Percentiles rank a stretch among this genome's conserved stretches.
phyloP scores from a whole-genome alignment of 2,888 invertebrate genomes.

The Baronia brevicornis region DNA sequence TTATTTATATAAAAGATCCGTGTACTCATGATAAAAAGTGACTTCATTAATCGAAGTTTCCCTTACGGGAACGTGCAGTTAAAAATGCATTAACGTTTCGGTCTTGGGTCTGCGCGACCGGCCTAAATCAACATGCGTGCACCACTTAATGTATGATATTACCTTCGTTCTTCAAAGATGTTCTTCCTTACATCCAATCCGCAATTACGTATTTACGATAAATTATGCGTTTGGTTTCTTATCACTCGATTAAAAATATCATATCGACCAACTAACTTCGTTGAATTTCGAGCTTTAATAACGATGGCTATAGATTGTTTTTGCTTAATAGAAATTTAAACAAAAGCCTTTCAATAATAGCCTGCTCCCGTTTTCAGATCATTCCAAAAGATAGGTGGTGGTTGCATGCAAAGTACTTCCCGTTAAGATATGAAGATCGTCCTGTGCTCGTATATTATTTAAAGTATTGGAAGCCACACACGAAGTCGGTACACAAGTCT shows the following conservation, averaged over 20 bases:
- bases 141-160: constrained; percentile 45
- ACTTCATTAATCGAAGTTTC: constrained; percentile 15
- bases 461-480: constrained; percentile 63
- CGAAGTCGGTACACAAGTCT: constrained; percentile 42
- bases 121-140: constrained; percentile 28
- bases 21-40: no score
- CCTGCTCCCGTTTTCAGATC: constrained; percentile 62
- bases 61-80: constrained; percentile 17
- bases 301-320: constrained; percentile 14
- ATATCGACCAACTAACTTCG: constrained; percentile 8
- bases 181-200: constrained; percentile 41
- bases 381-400: constrained; percentile 65
- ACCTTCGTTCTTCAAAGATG: constrained; percentile 37
- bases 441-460: constrained; percentile 56
- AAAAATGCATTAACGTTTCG: constrained; percentile 18
- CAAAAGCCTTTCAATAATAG: constrained; percentile 26
- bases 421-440: constrained; percentile 67
- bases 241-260: constrained; percentile 19
- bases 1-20: no score
- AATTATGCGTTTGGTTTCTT: constrained; percentile 52
- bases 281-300: constrained; percentile 19
- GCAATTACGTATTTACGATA: constrained; percentile 64
- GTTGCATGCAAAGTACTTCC: constrained; percentile 71
- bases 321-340: constrained; percentile 10
- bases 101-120: constrained; percentile 17